Evolutionary conservation across 2,113 vertebrate genomes (phyloP), one percentile per base, ranked within the genome.

Genomic region (Plotosus lineatus): DNA sequence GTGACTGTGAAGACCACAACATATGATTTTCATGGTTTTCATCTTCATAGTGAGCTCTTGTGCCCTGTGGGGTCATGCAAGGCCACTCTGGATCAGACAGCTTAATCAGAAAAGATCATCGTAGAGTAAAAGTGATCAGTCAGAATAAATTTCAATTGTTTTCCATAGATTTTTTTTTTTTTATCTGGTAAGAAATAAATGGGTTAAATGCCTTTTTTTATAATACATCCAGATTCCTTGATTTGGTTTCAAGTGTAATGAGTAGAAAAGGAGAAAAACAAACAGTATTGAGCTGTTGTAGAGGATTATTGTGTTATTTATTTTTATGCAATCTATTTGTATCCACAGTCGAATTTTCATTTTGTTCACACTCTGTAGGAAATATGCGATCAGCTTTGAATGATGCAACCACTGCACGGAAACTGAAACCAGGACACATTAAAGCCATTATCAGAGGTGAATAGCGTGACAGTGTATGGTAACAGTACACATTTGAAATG

Each of bases 371-470:
- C 23, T 82, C 23, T 33, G 78, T 87, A 99, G 98, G 97, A 77
- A 99, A 98, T 87, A 94, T 96, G 88, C 95, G 96, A 14, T 98
- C 96, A 66, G 94, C 97, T 40, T 92, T 98, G 61, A 95, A 90
- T 17, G 98, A 99, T 48, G 94, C 94, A 38, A 81, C 74, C 4
- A 91, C 94, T 75, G 97, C 97, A 15, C 96, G 90, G 82, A 98
- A 96, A 88, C 86, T 96, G 2, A 98, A 95, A 85, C 95, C 97
- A 40, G 91, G 91, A 73, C 97, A 98, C 53, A 89, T 97, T 61
- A 99, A 99, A 92, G 97, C 98, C 15, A 84, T 97, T 71, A 55
- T 95, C 42, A 93, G 98, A 95, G 98, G 98, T 98, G 75, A 90
- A 91, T 79, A 19, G 0, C 15, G 36, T 6, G 46, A 21, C 14